Conservation (phyloP, 1,140 invertebrate species). For the Zelostemma sp. region DNA sequence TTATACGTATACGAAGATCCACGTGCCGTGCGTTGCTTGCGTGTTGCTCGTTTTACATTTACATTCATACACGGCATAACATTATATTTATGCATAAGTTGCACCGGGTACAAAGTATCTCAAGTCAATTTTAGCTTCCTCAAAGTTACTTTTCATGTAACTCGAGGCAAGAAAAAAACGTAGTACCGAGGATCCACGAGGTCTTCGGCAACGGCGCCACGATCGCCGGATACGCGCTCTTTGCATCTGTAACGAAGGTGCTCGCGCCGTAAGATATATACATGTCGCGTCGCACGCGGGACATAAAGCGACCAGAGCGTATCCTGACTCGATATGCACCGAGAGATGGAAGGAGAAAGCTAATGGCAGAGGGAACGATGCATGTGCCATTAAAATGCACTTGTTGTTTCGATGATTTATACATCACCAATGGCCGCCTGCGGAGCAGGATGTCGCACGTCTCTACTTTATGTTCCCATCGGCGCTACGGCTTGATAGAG, state of each 20-base stretch:
- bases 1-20: conserved; percentile 54
- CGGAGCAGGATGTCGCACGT: conserved; percentile 65
- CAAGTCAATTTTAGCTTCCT: neutral
- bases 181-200: too few species aligned
- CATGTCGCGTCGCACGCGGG: conserved; percentile 41
- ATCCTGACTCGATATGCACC: conserved; percentile 23
- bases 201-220: conserved; percentile 31
- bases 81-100: conserved; percentile 1
- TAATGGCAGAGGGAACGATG: conserved; percentile 19
- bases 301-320: conserved; percentile 39
- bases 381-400: conserved; percentile 64
- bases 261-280: conserved; percentile 39
- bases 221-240: conserved; percentile 62
- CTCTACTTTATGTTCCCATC: conserved; percentile 62
- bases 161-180: too few species aligned
- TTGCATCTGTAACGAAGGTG: conserved; percentile 66
- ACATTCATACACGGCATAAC: conserved; percentile 47
- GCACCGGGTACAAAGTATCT: neutral
- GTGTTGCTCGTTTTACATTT: conserved; percentile 44
- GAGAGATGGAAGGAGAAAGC: conserved; percentile 18
- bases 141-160: neutral
- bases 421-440: conserved; percentile 59
- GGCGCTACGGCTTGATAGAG: conserved; percentile 49
- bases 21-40: conserved; percentile 54
- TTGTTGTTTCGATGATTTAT: conserved; percentile 67